Conservation (phyloP, 2,113 vertebrate species). For the Bufo gargarizans region DNA sequence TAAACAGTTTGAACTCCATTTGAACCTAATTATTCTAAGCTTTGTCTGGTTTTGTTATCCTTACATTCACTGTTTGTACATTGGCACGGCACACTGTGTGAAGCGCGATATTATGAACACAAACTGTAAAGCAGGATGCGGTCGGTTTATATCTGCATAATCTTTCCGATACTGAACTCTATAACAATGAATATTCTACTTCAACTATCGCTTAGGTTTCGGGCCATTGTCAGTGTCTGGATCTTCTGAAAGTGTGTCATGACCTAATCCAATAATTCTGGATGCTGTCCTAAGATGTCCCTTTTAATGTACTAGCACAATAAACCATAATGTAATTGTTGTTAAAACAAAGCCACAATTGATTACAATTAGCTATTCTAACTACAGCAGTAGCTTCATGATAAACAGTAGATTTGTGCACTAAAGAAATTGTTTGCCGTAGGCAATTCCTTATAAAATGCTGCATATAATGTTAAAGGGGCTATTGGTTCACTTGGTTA, state of each 20-base stretch:
- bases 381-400: no score
- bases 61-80: conserved; percentile 54
- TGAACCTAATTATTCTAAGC: conserved; percentile 58
- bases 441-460: no score
- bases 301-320: no score
- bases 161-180: background rate
- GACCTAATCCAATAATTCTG: no score
- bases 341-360: no score
- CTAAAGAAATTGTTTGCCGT: no score
- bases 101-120: conserved; percentile 47
- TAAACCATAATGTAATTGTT: no score
- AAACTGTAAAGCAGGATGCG: conserved; percentile 38
- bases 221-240: background rate
- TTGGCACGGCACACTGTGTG: conserved; percentile 40
- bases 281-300: no score
- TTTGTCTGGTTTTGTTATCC: conserved; percentile 52
- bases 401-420: no score
- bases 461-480: no score
- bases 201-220: background rate
- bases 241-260: background rate
- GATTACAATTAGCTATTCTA: no score
- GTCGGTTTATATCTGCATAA: conserved; percentile 31
- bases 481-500: no score
- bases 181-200: conserved; percentile 23
- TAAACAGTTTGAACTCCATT: conserved; percentile 58